Percentiles rank a stretch among this genome's conserved stretches.
phyloP scores from a whole-genome alignment of 1,140 invertebrate genomes.

The Tetragonula clypearis region DNA sequence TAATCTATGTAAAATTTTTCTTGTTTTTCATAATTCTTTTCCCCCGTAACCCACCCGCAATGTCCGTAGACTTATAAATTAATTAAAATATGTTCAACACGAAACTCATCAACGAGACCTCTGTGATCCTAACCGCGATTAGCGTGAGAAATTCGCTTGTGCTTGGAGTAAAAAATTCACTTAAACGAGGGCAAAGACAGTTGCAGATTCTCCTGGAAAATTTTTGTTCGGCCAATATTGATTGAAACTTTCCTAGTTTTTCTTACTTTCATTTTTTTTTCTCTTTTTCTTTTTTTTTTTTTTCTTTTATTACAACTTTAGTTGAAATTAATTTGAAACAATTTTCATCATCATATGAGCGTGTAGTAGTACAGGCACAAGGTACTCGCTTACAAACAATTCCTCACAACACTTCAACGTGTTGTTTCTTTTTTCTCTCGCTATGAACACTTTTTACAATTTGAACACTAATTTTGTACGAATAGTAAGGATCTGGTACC shows the following conservation, averaged over 20 bases:
- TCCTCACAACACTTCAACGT: slow-evolving; percentile 34
- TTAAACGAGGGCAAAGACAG: slow-evolving; percentile 31
- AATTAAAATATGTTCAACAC: slow-evolving; percentile 59
- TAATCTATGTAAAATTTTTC: slow-evolving; percentile 69
- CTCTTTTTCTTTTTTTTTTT: neutral
- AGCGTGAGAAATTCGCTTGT: slow-evolving; percentile 60
- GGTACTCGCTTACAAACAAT: slow-evolving; percentile 28
- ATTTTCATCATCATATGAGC: neutral
- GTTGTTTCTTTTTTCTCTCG: neutral
- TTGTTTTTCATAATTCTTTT: slow-evolving; percentile 21
- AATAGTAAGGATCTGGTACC: slow-evolving; percentile 37
- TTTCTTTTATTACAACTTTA: neutral
- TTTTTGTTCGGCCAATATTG: neutral
- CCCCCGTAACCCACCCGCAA: slow-evolving; percentile 33
- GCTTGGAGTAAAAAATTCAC: slow-evolving; percentile 1
- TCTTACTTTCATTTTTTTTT: too few species aligned
- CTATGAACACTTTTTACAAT: slow-evolving; percentile 67
- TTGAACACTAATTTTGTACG: slow-evolving; percentile 71
- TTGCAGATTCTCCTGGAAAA: slow-evolving; percentile 40
- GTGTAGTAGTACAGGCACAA: slow-evolving; percentile 20
- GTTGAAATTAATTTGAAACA: slow-evolving; percentile 2
- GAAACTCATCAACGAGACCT: slow-evolving; percentile 62
- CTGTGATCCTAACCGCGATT: slow-evolving; percentile 57
- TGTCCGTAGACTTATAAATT: slow-evolving; percentile 56
- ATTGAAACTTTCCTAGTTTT: neutral